Base-by-base conservation (phyloP, 1,140 invertebrate species). In the Drosophila sp. region DNA sequence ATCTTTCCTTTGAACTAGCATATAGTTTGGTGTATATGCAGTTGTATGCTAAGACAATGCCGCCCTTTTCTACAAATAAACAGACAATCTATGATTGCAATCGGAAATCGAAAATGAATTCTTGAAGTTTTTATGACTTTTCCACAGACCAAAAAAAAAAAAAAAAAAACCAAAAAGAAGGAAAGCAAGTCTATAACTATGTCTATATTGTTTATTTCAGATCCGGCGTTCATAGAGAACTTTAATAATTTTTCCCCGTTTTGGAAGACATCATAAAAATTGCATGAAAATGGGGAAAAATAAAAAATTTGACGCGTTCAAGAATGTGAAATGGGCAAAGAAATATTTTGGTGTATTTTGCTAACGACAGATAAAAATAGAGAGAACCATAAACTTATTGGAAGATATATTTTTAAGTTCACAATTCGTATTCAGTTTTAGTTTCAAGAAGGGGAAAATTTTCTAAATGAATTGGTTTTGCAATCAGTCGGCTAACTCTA, bases 81-180 rank as follows among this genome's bases (percentile, higher is more conserved):
- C 84, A 89, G 70, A 87, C 83, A 76, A 79, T 66, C 64, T 70
- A 56, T 65, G 76, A 87, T 87, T 71, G 67, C 76, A 76, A 83
- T 87, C 76, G 83, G 84, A 87, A 76, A 86, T 76, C 41, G 58
- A 69, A 70, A 75, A 61, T 65, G 75, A 64, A 40, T 66, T 66
- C 57, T 64, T 71, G 62, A 70, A 73, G 66, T 71, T 79, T 79
- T 79, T 73, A 87, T 83, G 60, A 80, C 66, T 66, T 60, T 63
- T 27, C 17, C 25, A 47, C 25, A 47, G 27, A 35, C 63, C 10
- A 4, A 35, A 10, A 25, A 38, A 38, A 38, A 8, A 38, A 17
- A 17, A 17, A 17, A 17, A 17, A 17, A 17, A 17, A 38, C 35
- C 10, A 8, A 65, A 32, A 38, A n/a, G 11, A 5, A 60, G 62